A percentile compares a stretch with the other conserved stretches of the same genome.
phyloP scores from a whole-genome alignment of 2,113 vertebrate species.

The Pelodiscus sinensis region DNA sequence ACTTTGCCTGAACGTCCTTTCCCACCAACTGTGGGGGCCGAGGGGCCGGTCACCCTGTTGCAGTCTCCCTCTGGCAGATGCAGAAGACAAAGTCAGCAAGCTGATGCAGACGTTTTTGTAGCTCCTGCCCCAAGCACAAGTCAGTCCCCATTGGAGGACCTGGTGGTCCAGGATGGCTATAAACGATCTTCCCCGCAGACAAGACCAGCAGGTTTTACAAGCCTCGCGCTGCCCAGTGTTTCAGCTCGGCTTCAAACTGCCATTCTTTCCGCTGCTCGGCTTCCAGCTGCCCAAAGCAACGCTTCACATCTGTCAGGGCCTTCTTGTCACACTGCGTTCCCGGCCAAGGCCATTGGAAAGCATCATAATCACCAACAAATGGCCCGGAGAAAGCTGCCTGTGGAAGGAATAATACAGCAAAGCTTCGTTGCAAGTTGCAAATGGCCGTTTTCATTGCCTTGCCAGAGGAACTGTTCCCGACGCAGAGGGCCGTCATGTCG shows the following conservation, averaged over 20 bases:
- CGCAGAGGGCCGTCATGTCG: rapidly evolving
- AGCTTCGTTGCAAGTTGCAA: not conserved
- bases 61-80: rapidly evolving
- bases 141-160: not conserved
- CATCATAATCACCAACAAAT: constrained; percentile 5
- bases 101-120: not conserved
- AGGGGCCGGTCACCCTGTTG: too few species aligned
- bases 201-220: not conserved
- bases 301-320: constrained; percentile 49
- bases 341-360: constrained; percentile 9
- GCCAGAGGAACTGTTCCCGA: not conserved
- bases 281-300: constrained; percentile 60
- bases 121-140: not conserved
- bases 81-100: not conserved
- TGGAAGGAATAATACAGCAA: not conserved
- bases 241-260: constrained; percentile 27
- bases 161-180: not conserved
- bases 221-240: constrained; percentile 27
- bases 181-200: not conserved
- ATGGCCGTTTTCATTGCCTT: not conserved
- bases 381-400: not conserved
- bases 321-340: constrained; percentile 33
- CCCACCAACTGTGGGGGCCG: rapidly evolving
- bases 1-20: rapidly evolving
- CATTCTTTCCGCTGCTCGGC: constrained; percentile 47